These are phyloP conservation scores for Netelia inedita DNA, from an alignment of 2,888 invertebrate species.

Conservation along the genomic window DNA sequence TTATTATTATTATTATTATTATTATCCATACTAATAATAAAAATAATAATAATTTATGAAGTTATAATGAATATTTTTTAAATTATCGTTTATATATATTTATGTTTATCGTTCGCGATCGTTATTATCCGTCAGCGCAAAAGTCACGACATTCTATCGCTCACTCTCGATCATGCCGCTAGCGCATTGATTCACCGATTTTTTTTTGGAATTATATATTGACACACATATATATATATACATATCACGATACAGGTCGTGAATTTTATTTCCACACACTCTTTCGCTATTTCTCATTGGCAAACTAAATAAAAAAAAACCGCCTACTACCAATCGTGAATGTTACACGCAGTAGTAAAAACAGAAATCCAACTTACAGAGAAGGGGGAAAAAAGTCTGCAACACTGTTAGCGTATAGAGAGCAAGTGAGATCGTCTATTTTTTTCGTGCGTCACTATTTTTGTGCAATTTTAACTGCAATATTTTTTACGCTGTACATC, in stretches of 20 bases:
- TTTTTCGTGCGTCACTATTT: constrained; percentile 59
- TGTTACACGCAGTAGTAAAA: constrained; percentile 48
- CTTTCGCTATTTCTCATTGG: constrained; percentile 43
- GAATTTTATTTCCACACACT: constrained; percentile 35
- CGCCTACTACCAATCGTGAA: constrained; percentile 55
- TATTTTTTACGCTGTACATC: constrained; percentile 43
- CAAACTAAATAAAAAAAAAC: constrained; percentile 13
- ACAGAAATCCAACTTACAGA: constrained; percentile 30
- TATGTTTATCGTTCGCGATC: constrained; percentile 34
- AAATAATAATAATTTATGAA: too few relatives aligned
- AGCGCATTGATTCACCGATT: constrained; percentile 48
- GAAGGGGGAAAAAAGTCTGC: constrained; percentile 47
- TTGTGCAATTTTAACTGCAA: constrained; percentile 40
- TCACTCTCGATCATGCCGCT: constrained; percentile 52
- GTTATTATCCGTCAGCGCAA: constrained; percentile 47
- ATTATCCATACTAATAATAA: too few relatives aligned
- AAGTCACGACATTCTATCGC: constrained; percentile 57
- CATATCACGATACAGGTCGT: constrained; percentile 16
- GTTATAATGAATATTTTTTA: background rate
- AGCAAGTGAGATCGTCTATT: constrained; percentile 57
- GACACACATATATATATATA: background rate
- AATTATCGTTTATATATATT: background rate
- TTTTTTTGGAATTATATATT: constrained; percentile 8
- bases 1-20: constrained; percentile 3
- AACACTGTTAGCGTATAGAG: constrained; percentile 39